phyloP scores from a whole-genome alignment of 2,797 vertebrate species.

The Poecilia gillii region DNA sequence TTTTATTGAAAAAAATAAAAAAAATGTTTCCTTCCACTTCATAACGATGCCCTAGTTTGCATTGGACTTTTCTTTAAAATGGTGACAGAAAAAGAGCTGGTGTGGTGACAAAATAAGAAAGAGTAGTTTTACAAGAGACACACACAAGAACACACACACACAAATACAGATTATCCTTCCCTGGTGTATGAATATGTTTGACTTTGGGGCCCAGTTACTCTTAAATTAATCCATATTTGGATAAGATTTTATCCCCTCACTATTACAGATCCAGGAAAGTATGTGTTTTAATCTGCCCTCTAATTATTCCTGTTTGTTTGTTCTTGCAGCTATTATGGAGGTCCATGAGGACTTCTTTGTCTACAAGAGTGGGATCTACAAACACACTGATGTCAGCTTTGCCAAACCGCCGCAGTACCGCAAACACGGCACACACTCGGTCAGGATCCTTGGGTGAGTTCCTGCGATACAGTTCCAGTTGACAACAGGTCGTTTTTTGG shows the following conservation, averaged over 20 bases:
- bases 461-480: background rate
- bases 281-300: background rate
- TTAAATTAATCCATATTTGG: conserved; percentile 48
- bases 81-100: no score
- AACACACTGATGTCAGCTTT: conserved; percentile 87
- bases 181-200: conserved; percentile 40
- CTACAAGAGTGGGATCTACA: conserved; percentile 92
- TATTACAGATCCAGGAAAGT: conserved; percentile 15
- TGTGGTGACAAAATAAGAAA: background rate
- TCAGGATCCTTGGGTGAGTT: conserved; percentile 93
- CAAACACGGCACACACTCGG: conserved; percentile 92
- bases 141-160: conserved; percentile 1
- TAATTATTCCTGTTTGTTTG: conserved; percentile 48
- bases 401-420: conserved; percentile 84
- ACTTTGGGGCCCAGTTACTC: conserved; percentile 47
- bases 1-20: background rate
- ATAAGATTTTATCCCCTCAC: conserved; percentile 21
- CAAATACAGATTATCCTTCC: background rate
- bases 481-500: background rate
- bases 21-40: background rate
- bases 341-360: conserved; percentile 97
- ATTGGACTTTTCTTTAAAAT: background rate
- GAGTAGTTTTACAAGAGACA: background rate
- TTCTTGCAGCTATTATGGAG: conserved; percentile 91
- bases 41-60: background rate